These are phyloP conservation scores for Eristalis pertinax DNA, from an alignment of 2,888 invertebrate genomes.

Conservation along the genomic window DNA sequence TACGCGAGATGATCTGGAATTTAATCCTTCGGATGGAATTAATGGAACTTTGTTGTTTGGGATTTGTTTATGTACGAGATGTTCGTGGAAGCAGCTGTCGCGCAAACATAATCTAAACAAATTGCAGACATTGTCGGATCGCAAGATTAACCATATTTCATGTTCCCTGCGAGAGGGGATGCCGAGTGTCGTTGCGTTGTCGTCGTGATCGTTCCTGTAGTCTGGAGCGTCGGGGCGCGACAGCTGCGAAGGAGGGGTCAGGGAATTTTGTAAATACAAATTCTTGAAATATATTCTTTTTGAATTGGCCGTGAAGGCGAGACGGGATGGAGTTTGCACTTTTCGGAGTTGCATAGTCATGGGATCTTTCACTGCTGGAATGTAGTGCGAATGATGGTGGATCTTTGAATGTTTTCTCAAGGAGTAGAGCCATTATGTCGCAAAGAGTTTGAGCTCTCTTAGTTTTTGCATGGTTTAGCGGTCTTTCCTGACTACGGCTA, in stretches of 20 bases:
- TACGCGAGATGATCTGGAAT: constrained; percentile 69
- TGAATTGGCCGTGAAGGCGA: background rate
- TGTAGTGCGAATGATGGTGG: background rate
- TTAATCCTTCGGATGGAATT: constrained; percentile 67
- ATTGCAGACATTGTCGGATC: constrained; percentile 59
- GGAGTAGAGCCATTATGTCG: too few relatives aligned
- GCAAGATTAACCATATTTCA: constrained; percentile 48
- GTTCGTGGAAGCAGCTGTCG: constrained; percentile 72
- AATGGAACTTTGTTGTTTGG: constrained; percentile 69
- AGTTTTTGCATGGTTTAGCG: too few relatives aligned
- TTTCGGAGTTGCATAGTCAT: background rate
- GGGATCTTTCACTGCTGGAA: background rate
- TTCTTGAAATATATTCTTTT: constrained; percentile 29
- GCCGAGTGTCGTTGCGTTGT: background rate
- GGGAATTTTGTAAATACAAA: constrained; percentile 45
- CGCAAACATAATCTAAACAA: constrained; percentile 72
- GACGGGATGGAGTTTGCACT: too few relatives aligned
- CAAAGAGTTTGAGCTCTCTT: too few relatives aligned
- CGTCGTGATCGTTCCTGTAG: background rate
- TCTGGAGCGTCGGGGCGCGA: background rate
- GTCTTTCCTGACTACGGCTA: too few relatives aligned
- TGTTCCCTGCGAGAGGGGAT: constrained; percentile 15
- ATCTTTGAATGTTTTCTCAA: too few relatives aligned
- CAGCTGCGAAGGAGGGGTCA: background rate
- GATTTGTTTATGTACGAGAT: constrained; percentile 53